phyloP scores from a whole-genome alignment of 2,888 invertebrate species.

The Synanthedon vespiformis region DNA sequence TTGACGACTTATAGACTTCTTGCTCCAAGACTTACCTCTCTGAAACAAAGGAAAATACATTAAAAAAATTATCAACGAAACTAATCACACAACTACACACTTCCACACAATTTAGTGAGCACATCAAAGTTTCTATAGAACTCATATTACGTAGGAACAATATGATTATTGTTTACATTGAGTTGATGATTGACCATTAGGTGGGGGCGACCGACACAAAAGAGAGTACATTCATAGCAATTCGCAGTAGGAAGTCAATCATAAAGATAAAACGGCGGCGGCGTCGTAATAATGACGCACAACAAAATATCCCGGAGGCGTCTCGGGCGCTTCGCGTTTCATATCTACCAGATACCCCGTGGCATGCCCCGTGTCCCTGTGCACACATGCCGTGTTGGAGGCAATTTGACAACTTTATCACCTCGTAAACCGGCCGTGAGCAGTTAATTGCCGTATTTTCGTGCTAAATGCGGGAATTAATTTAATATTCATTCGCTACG shows the following conservation, averaged over 20 bases:
- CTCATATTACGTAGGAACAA: too few relatives aligned
- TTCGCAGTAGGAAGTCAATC: conserved; percentile 22
- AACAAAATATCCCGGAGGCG: conserved; percentile 15
- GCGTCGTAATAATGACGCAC: conserved; percentile 16
- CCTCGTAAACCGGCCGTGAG: conserved; percentile 34
- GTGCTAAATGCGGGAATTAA: conserved; percentile 40
- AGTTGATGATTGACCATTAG: too few relatives aligned
- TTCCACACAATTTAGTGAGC: too few relatives aligned
- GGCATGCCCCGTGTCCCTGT: background rate
- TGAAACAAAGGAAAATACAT: too few relatives aligned
- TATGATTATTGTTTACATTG: too few relatives aligned
- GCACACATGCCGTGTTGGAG: conserved; percentile 16
- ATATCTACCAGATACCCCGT: background rate
- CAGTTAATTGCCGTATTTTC: conserved; percentile 43
- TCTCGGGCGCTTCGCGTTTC: conserved; percentile 4
- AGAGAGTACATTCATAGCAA: background rate
- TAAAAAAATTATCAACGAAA: too few relatives aligned
- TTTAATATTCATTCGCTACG: conserved; percentile 40
- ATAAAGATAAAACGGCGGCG: conserved; percentile 28
- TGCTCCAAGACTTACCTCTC: too few relatives aligned
- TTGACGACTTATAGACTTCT: too few relatives aligned
- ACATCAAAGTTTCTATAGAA: too few relatives aligned
- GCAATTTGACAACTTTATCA: conserved; percentile 38
- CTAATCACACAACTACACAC: too few relatives aligned
- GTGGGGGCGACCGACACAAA: background rate